Evolutionary conservation across 2,888 invertebrate genomes (phyloP).

Genomic region (Metalampra italica): DNA sequence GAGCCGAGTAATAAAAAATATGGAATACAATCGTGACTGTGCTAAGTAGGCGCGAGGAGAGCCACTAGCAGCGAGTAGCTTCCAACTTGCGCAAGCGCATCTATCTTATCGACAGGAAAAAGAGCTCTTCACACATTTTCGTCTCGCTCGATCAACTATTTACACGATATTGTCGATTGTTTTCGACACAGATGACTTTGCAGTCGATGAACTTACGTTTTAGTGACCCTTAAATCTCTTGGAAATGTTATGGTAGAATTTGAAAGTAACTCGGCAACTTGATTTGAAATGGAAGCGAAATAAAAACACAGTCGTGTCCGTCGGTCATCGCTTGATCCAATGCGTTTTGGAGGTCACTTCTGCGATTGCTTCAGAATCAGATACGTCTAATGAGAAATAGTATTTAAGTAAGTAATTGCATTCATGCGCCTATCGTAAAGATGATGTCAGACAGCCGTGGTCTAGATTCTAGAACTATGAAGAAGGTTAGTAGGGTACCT

Average conservation of each 20-base stretch:
- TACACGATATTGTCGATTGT: slow-evolving; percentile 15
- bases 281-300: neutral
- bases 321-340: neutral
- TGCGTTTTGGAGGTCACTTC: neutral
- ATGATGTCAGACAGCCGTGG: too few relatives aligned
- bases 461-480: too few relatives aligned
- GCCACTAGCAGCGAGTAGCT: slow-evolving; percentile 1
- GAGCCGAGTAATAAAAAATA: slow-evolving; percentile 10
- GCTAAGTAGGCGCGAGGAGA: slow-evolving; percentile 16
- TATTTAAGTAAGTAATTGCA: too few relatives aligned
- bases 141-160: slow-evolving; percentile 19
- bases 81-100: slow-evolving; percentile 24
- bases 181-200: slow-evolving; percentile 1
- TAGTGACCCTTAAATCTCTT: neutral
- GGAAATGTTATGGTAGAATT: neutral
- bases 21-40: slow-evolving; percentile 26
- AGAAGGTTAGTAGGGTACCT: too few relatives aligned
- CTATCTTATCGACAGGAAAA: slow-evolving; percentile 17
- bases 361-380: too few relatives aligned
- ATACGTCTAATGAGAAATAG: too few relatives aligned
- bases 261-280: neutral
- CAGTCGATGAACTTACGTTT: neutral
- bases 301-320: neutral
- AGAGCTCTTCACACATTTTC: slow-evolving; percentile 20
- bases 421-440: too few relatives aligned